Percentiles rank a stretch among this genome's conserved stretches.
Evolutionary conservation across 2,797 vertebrate genomes (phyloP).

Genomic region (Rhabdomys pumilio): DNA sequence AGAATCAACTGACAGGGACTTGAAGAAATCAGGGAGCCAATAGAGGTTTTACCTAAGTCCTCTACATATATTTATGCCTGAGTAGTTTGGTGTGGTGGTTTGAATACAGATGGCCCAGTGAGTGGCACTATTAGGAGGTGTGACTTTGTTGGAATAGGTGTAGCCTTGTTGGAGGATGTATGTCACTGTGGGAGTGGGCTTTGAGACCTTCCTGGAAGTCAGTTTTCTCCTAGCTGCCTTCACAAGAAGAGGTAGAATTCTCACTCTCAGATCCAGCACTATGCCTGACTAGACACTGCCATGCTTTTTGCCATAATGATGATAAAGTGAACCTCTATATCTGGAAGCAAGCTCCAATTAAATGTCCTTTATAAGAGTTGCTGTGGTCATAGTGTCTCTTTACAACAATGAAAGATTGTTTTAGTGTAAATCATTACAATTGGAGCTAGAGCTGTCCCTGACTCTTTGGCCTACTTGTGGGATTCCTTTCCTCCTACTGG

Average conservation of each 20-base stretch:
- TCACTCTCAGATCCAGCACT: not conserved
- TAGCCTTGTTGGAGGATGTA: not conserved
- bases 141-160: not conserved
- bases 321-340: not conserved
- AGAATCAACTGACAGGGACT: not conserved
- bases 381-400: not conserved
- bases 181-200: not conserved
- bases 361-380: not conserved
- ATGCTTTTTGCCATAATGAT: not conserved
- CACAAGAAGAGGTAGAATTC: not conserved
- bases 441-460: not conserved
- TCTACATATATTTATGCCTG: not conserved
- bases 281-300: not conserved
- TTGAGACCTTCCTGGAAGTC: not conserved
- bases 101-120: not conserved
- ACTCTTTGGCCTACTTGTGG: not conserved
- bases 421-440: not conserved
- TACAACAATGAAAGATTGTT: not conserved
- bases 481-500: not conserved
- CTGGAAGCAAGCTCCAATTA: not conserved
- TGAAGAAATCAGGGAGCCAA: not conserved
- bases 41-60: not conserved
- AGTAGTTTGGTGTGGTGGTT: not conserved
- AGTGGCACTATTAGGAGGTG: not conserved
- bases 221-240: not conserved